A percentile compares a stretch with the other conserved stretches of the same genome.
These are phyloP conservation scores for Acleris literana DNA, from an alignment of 2,888 invertebrate genomes.

Conservation along the genomic window DNA sequence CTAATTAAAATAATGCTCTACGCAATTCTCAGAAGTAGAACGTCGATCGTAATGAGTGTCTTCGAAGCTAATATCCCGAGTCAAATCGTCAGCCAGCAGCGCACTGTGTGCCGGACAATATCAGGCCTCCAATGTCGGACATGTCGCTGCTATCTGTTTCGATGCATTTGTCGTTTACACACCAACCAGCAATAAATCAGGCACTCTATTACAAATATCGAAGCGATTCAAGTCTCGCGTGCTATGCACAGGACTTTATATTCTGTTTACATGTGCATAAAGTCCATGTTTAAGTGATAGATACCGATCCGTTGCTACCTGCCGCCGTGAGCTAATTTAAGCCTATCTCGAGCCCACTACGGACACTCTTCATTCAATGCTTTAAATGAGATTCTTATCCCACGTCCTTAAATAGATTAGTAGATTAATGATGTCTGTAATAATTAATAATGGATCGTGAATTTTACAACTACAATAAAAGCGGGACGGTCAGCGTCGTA, in stretches of 20 bases:
- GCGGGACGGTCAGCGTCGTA: slow-evolving; percentile 75
- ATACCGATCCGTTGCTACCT: slow-evolving; percentile 40
- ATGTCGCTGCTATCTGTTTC: slow-evolving; percentile 83
- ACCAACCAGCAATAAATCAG: slow-evolving; percentile 84
- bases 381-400: slow-evolving; percentile 84
- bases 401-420: slow-evolving; percentile 83
- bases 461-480: slow-evolving; percentile 83
- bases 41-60: background rate
- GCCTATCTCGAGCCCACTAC: slow-evolving; percentile 82
- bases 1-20: background rate
- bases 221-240: slow-evolving; percentile 46
- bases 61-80: slow-evolving; percentile 51
- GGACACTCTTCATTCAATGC: slow-evolving; percentile 83
- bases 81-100: slow-evolving; percentile 49
- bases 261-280: slow-evolving; percentile 30
- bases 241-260: slow-evolving; percentile 39
- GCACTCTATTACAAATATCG: slow-evolving; percentile 47
- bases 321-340: slow-evolving; percentile 63
- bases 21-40: background rate
- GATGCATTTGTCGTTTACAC: slow-evolving; percentile 84
- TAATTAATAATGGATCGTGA: slow-evolving; percentile 84
- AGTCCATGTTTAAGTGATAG: slow-evolving; percentile 39
- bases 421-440: slow-evolving; percentile 84
- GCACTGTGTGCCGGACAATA: slow-evolving; percentile 74
- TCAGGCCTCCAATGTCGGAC: slow-evolving; percentile 81